Conservation (phyloP, 1,140 invertebrate genomes). For the Trichogramma pretiosum region DNA sequence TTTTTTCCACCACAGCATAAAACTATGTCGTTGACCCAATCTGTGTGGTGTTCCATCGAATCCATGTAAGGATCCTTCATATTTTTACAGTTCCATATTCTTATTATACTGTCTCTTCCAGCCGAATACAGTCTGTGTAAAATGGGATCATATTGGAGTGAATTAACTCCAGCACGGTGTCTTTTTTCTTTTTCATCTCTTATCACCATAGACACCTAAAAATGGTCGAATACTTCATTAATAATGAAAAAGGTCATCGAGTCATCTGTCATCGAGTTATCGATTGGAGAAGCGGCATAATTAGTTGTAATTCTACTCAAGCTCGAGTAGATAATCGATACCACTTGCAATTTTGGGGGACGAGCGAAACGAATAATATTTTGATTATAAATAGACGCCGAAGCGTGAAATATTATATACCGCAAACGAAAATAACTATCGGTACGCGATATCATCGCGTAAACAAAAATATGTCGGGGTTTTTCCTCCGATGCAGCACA, state of each 20-base stretch:
- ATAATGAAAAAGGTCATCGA: neutral
- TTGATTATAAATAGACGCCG: neutral
- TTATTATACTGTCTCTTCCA: constrained; percentile 95
- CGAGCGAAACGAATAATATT: neutral
- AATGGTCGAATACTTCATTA: constrained; percentile 4
- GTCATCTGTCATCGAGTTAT: neutral
- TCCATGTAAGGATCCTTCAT: constrained; percentile 81
- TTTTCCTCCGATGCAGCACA: neutral
- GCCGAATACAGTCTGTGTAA: constrained; percentile 90
- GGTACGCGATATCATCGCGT: neutral
- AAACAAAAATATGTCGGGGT: neutral
- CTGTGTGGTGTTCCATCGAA: constrained; percentile 96
- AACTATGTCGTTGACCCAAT: constrained; percentile 99
- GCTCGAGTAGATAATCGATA: neutral
- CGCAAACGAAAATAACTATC: neutral
- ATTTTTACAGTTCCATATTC: constrained; percentile 83
- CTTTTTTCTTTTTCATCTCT: constrained; percentile 89
- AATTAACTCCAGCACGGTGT: constrained; percentile 93
- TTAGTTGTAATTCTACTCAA: no score
- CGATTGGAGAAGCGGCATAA: no score
- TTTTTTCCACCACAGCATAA: constrained; percentile 94
- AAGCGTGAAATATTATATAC: neutral
- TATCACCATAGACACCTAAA: constrained; percentile 93
- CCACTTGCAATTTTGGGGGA: neutral
- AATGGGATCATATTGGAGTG: constrained; percentile 83